phyloP scores from a whole-genome alignment of 2,113 vertebrate species.

The Pogona vitticeps region DNA sequence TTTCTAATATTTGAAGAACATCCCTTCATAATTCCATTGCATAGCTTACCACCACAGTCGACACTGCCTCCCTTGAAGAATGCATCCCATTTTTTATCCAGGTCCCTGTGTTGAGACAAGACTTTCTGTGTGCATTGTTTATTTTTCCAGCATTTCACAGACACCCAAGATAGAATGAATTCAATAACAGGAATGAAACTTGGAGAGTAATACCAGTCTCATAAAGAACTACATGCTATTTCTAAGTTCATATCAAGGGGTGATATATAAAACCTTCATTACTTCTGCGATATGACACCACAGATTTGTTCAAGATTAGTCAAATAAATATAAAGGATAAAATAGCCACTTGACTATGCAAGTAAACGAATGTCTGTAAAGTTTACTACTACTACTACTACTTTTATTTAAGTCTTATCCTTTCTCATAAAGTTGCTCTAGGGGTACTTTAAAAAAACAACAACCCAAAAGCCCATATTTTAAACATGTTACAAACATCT shows the following conservation, averaged over 20 bases:
- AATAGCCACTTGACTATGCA: neutral
- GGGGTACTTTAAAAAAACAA: too few relatives aligned
- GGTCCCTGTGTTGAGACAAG: constrained; percentile 22
- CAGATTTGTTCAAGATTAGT: neutral
- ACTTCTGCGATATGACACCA: neutral
- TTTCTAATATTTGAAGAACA: constrained; percentile 64
- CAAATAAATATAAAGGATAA: neutral
- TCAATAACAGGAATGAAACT: neutral
- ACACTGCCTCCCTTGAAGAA: constrained; percentile 9
- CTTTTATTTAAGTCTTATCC: too few relatives aligned
- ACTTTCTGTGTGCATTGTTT: constrained; percentile 51
- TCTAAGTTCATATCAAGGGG: constrained; percentile 29
- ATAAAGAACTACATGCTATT: constrained; percentile 29
- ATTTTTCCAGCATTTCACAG: constrained; percentile 43
- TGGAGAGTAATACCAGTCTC: constrained; percentile 43
- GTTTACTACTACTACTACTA: too few relatives aligned
- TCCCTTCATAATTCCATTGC: constrained; percentile 51
- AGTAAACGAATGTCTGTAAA: neutral
- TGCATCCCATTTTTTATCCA: constrained; percentile 2
- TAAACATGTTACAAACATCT: too few relatives aligned
- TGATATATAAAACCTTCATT: neutral
- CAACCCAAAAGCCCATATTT: too few relatives aligned
- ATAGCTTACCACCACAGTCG: constrained; percentile 38
- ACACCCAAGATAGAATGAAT: constrained; percentile 48
- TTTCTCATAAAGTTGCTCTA: too few relatives aligned